Evolutionary conservation across 2,113 vertebrate genomes (phyloP), one percentile per base, ranked within the genome.

Genomic region (Oreochromis tanganicae): DNA sequence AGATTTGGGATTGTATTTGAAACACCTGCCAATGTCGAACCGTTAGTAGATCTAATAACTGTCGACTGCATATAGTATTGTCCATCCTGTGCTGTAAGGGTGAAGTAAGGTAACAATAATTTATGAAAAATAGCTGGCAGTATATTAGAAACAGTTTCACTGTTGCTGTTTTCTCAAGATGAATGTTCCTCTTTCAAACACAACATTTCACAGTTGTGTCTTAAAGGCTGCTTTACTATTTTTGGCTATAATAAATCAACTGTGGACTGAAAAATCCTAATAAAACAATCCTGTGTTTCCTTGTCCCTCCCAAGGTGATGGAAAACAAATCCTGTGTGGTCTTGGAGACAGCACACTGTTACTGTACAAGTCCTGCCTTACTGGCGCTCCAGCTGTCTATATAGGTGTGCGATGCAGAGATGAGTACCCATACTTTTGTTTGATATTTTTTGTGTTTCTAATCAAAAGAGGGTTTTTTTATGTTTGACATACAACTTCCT

Each of bases 311-410:
- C 71, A 99, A 68, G 97, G 97, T 21, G 96, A 98, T 84, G 98
- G 98, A 88, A 96, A 95, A 80, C 91, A 94, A 80, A 92, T 98
- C 89, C 97, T 98, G 91, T 98, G 97, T 54, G 97, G 97, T 92
- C 92, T 97, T 85, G 97, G 96, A 90, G 97, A 97, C 95, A 95
- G 89, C 87, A 94, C 96, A 16, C 86, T 96, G 16, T 92, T 98
- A 66, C 78, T 97, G 91, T 96, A 97, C 86, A 95, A 54, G 79
- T 96, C 97, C 19, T 94, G 90, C 29, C 96, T 98, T 5, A 89
- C 86, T 4, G 89, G 95, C 50, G 90, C 59, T 1, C 96, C 93
- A 63, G 91, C 93, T 87, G 95, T 96, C 86, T 97, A 97, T 92
- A 93, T 97, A 97, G 98, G 98, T 99, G 81, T 48, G 24, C 87